phyloP scores from a whole-genome alignment of 2,113 vertebrate species.

The Rhodinocichla rosea region DNA sequence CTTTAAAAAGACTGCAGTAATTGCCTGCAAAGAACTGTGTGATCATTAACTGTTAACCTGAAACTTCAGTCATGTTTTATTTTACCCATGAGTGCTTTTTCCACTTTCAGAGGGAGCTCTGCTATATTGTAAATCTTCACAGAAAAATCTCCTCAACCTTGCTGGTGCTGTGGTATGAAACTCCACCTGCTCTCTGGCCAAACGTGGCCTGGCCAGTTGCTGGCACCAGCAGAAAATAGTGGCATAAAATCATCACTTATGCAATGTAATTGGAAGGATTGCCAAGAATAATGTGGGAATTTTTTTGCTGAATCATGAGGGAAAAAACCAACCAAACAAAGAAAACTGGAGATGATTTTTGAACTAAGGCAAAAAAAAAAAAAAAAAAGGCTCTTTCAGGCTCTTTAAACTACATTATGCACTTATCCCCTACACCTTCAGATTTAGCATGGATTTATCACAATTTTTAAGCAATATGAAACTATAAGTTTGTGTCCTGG shows the following conservation, averaged over 20 bases:
- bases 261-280: neutral
- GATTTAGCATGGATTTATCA: neutral
- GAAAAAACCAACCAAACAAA: neutral
- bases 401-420: rapidly evolving
- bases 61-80: slow-evolving; percentile 50
- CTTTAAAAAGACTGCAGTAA: slow-evolving; percentile 37
- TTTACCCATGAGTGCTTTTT: slow-evolving; percentile 37
- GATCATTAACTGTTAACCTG: slow-evolving; percentile 63
- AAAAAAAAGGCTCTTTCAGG: too few relatives aligned
- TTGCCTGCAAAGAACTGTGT: slow-evolving; percentile 16
- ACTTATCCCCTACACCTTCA: neutral
- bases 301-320: neutral
- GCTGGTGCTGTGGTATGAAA: neutral
- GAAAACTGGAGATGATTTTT: neutral
- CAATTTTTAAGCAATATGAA: neutral
- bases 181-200: neutral
- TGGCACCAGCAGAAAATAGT: neutral
- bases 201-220: neutral
- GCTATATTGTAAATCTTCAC: neutral
- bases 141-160: neutral
- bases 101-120: neutral
- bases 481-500: neutral
- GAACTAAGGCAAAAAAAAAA: neutral
- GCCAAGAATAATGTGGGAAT: neutral
- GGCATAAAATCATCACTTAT: neutral